Conservation (phyloP, 2,113 vertebrate genomes). For the Triplophysa rosa region DNA sequence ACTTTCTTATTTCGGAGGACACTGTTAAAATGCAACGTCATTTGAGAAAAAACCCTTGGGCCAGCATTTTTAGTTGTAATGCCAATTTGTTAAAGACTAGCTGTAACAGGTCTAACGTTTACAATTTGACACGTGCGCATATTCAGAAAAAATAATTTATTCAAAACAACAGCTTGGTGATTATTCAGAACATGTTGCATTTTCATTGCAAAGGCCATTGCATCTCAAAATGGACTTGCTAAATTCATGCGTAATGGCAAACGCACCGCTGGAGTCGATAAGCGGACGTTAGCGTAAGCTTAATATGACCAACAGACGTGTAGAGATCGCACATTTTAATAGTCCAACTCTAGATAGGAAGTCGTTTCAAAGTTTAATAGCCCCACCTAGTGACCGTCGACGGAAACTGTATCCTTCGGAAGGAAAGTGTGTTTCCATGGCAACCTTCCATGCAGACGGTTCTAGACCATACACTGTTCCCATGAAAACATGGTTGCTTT, state of each 20-base stretch:
- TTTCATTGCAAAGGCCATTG: neutral
- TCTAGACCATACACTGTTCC: conserved; percentile 52
- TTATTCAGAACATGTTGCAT: neutral
- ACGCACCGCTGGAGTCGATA: neutral
- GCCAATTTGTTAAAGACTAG: neutral
- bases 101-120: no score
- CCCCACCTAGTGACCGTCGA: conserved; percentile 64
- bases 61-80: conserved; percentile 27
- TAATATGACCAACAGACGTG: conserved; percentile 15
- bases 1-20: neutral
- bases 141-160: conserved; percentile 17
- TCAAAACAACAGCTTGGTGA: neutral
- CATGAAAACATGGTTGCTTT: neutral
- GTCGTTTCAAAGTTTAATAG: conserved; percentile 61
- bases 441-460: conserved; percentile 82
- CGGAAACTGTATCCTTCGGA: conserved; percentile 58
- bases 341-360: conserved; percentile 23
- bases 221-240: neutral
- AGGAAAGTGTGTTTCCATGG: conserved; percentile 84
- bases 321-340: no score
- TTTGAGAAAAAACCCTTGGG: neutral
- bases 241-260: neutral
- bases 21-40: conserved; percentile 49
- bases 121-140: neutral
- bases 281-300: neutral